A percentile compares a stretch with the other conserved stretches of the same genome.
These are phyloP conservation scores for Aleiodes sp. DNA, from an alignment of 1,140 invertebrate species.

Conservation along the genomic window DNA sequence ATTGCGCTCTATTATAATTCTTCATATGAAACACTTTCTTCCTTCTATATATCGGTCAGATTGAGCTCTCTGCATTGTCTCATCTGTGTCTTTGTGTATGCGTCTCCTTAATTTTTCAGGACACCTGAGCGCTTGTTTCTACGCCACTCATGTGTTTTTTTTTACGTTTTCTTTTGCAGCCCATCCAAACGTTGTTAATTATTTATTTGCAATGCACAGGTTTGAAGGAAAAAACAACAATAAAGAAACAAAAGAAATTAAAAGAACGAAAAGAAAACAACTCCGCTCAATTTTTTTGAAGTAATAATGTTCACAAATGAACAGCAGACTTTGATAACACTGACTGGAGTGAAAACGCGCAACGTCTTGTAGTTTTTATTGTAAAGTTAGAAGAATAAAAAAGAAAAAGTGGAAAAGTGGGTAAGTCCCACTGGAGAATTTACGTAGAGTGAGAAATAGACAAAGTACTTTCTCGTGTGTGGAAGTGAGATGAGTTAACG, in stretches of 20 bases:
- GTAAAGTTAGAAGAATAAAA: background rate
- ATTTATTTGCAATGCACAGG: background rate
- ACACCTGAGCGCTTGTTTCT: background rate
- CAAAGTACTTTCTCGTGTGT: background rate
- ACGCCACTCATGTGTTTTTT: slow-evolving; percentile 43
- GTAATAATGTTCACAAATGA: no score
- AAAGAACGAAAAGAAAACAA: no score
- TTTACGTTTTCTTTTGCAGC: slow-evolving; percentile 61
- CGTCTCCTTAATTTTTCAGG: background rate
- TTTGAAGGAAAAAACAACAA: no score
- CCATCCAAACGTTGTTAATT: slow-evolving; percentile 52
- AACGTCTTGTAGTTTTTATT: no score
- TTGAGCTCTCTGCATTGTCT: background rate
- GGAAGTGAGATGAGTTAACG: background rate
- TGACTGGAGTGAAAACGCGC: no score
- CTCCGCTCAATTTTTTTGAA: no score
- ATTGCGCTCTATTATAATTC: slow-evolving; percentile 23
- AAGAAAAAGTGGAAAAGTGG: background rate
- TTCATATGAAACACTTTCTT: background rate
- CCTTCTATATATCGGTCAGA: background rate
- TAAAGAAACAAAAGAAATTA: no score
- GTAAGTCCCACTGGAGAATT: background rate
- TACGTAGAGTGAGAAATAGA: background rate
- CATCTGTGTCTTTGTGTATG: background rate
- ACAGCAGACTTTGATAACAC: no score